phyloP scores from a whole-genome alignment of 2,888 invertebrate species.

The Platycheirus rosarum region DNA sequence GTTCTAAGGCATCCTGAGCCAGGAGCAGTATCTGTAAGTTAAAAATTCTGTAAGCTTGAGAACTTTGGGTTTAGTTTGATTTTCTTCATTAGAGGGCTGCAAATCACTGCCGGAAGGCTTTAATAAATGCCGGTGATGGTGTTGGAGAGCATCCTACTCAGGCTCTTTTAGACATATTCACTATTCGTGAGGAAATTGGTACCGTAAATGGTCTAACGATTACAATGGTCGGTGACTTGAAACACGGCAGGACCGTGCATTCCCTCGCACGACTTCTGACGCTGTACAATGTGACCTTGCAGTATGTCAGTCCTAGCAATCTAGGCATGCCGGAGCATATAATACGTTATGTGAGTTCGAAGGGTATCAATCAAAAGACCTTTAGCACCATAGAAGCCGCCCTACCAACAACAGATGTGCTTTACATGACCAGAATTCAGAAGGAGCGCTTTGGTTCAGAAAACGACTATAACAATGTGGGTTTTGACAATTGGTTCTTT shows the following conservation, averaged over 20 bases:
- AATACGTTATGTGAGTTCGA: constrained; percentile 89
- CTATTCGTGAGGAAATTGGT: constrained; percentile 99
- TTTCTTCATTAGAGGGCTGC: constrained; percentile 87
- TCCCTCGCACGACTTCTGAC: constrained; percentile 96
- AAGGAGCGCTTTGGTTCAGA: constrained; percentile 93
- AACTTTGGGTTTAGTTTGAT: background rate
- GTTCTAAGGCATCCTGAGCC: constrained; percentile 97
- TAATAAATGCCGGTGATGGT: constrained; percentile 99
- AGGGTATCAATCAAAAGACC: constrained; percentile 88
- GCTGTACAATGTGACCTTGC: constrained; percentile 95
- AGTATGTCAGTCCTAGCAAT: constrained; percentile 94
- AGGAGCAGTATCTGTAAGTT: constrained; percentile 92
- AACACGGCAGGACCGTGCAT: constrained; percentile 99
- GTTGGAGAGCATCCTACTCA: constrained; percentile 99
- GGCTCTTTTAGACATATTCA: constrained; percentile 97
- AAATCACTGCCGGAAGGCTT: constrained; percentile 91
- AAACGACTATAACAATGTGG: constrained; percentile 93
- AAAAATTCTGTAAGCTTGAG: background rate
- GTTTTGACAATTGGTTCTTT: constrained; percentile 28
- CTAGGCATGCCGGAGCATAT: constrained; percentile 96
- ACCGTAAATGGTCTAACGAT: constrained; percentile 98
- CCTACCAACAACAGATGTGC: constrained; percentile 95
- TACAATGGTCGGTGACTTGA: constrained; percentile 98
- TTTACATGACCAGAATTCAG: constrained; percentile 99
- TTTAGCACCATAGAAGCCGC: constrained; percentile 91